phyloP scores from a whole-genome alignment of 2,113 vertebrate genomes.

The Narcine bancroftii region DNA sequence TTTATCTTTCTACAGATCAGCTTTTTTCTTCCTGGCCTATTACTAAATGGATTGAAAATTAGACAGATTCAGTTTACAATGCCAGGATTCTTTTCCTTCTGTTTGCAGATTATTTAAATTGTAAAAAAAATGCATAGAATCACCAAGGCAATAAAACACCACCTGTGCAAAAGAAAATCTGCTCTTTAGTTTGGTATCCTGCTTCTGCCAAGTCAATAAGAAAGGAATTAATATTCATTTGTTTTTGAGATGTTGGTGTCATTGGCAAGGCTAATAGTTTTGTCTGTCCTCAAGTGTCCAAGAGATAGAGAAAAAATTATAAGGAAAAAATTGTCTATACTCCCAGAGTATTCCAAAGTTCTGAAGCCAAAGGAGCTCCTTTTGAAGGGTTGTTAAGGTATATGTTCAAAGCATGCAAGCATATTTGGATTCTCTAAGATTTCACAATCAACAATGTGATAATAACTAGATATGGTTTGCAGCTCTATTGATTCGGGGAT shows the following conservation, averaged over 20 bases:
- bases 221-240: background rate
- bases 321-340: background rate
- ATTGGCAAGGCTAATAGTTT: no score
- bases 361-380: background rate
- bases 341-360: background rate
- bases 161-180: background rate
- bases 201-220: background rate
- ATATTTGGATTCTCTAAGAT: no score
- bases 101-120: slow-evolving; percentile 5
- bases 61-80: background rate
- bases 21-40: background rate
- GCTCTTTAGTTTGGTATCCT: background rate
- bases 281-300: no score
- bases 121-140: background rate
- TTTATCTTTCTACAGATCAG: background rate
- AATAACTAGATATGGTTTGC: background rate
- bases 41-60: background rate
- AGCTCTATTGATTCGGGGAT: background rate
- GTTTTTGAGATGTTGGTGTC: no score
- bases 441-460: background rate
- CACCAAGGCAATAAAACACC: background rate
- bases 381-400: background rate
- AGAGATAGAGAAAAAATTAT: background rate
- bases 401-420: no score
- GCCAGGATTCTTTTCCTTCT: background rate